phyloP scores from a whole-genome alignment of 2,797 vertebrate species.

The Sandelia bainsii region DNA sequence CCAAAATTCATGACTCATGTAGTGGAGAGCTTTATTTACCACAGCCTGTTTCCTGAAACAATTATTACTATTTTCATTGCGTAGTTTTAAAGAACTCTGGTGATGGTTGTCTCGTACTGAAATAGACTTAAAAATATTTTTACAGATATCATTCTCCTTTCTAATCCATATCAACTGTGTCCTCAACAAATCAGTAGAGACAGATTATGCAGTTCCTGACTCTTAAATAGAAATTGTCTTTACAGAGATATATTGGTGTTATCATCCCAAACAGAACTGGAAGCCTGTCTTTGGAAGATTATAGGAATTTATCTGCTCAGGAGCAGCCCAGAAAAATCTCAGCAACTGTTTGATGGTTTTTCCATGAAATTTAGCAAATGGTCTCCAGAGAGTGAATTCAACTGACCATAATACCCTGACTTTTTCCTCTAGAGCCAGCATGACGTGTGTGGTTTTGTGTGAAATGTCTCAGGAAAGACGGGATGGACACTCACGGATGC shows the following conservation, averaged over 20 bases:
- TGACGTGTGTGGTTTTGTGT: background rate
- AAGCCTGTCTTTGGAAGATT: background rate
- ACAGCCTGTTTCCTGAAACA: background rate
- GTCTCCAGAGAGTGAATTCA: background rate
- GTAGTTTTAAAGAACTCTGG: background rate
- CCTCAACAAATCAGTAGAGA: too few species aligned
- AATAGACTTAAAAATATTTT: background rate
- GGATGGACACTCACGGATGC: background rate
- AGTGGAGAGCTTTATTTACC: background rate
- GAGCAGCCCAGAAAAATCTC: too few species aligned
- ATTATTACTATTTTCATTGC: background rate
- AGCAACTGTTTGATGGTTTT: background rate
- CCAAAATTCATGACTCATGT: slow-evolving; percentile 1
- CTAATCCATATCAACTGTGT: background rate
- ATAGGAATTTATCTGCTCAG: background rate
- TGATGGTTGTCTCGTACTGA: background rate
- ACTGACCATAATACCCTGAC: background rate
- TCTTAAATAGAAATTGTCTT: too few species aligned
- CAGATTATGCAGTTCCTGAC: too few species aligned
- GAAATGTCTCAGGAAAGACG: background rate
- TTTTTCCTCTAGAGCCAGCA: too few species aligned
- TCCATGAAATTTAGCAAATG: background rate
- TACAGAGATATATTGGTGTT: background rate
- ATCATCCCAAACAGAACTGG: background rate
- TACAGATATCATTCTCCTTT: background rate